phyloP scores from a whole-genome alignment of 1,140 invertebrate genomes.

The Lasioglossum baleicum region DNA sequence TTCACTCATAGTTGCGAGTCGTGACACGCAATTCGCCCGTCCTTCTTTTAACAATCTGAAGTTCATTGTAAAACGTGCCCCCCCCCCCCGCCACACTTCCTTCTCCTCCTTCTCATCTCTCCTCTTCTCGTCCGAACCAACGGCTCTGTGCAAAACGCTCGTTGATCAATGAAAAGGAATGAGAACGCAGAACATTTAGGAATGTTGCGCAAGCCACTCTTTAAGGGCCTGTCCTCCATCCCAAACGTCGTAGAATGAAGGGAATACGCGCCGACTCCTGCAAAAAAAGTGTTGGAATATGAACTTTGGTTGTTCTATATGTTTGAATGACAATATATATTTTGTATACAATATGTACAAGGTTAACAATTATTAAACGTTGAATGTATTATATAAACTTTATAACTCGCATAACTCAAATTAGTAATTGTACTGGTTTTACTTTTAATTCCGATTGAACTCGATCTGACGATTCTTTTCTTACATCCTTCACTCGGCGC shows the following conservation, averaged over 20 bases:
- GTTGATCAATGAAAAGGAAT: conserved; percentile 48
- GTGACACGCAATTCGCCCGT: conserved; percentile 19
- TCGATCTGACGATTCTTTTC: no score
- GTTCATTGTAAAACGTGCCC: conserved; percentile 65
- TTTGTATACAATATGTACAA: no score
- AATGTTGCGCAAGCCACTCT: conserved; percentile 11
- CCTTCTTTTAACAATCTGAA: conserved; percentile 56
- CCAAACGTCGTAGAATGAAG: background rate
- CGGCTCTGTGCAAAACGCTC: conserved; percentile 64
- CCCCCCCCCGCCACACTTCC: conserved; percentile 47
- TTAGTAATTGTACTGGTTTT: no score
- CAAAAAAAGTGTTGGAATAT: background rate
- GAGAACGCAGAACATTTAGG: background rate
- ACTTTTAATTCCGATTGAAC: no score
- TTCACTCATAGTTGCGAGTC: conserved; percentile 71
- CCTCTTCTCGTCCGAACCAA: conserved; percentile 22
- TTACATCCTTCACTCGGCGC: no score
- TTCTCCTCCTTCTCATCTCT: conserved; percentile 1
- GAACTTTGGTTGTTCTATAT: no score
- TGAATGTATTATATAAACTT: no score
- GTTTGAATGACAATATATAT: no score
- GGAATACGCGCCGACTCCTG: background rate
- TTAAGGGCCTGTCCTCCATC: background rate
- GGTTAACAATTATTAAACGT: no score
- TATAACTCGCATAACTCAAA: no score